Evolutionary conservation across 2,797 vertebrate genomes (phyloP).

Genomic region (Acomys russatus): DNA sequence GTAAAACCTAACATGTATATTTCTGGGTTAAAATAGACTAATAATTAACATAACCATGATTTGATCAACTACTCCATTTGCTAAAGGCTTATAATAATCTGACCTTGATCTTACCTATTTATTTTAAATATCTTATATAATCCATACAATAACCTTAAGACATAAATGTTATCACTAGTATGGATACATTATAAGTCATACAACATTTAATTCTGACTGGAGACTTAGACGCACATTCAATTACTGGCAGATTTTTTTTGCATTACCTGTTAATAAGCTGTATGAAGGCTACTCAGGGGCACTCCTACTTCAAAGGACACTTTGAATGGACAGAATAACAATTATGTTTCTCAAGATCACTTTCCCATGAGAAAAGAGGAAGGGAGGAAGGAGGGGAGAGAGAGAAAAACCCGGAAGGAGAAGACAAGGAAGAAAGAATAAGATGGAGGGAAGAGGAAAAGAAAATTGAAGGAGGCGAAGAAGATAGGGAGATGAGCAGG

Average conservation of each 20-base stretch:
- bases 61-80: not conserved
- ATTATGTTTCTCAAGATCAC: not conserved
- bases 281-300: not conserved
- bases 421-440: too few relatives aligned
- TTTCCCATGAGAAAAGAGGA: constrained; percentile 15
- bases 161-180: constrained; percentile 31
- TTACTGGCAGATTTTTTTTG: not conserved
- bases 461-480: not conserved
- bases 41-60: too few relatives aligned
- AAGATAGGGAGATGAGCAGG: not conserved
- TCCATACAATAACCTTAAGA: not conserved
- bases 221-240: constrained; percentile 46
- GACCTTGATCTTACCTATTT: constrained; percentile 2
- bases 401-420: not conserved
- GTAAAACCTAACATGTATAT: too few relatives aligned
- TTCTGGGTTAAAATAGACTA: too few relatives aligned
- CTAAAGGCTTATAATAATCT: constrained; percentile 23
- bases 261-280: not conserved
- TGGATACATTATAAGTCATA: not conserved
- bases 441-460: not conserved
- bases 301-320: constrained; percentile 33
- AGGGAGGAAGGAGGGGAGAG: too few relatives aligned
- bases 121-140: constrained; percentile 36
- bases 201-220: constrained; percentile 32
- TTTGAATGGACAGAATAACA: not conserved